Conservation (phyloP, 1,140 invertebrate genomes). For the Portunus trituberculatus region DNA sequence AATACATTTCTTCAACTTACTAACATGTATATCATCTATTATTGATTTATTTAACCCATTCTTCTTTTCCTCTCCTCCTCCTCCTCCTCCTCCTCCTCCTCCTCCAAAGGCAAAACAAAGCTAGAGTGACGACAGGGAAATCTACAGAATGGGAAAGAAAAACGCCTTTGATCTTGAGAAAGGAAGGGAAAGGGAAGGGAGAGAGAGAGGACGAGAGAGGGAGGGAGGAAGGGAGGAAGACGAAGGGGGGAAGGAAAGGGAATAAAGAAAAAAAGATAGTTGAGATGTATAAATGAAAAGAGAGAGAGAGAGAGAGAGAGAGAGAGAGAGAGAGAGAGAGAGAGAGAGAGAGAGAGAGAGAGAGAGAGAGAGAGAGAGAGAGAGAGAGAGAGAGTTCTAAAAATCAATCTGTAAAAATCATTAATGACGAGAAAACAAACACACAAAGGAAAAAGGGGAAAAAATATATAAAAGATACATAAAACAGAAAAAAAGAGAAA, state of each 20-base stretch:
- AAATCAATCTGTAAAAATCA: too few relatives aligned
- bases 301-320: not conserved
- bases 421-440: too few relatives aligned
- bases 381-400: not conserved
- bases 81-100: not conserved
- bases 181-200: not conserved
- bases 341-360: constrained; percentile 35
- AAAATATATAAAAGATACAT: too few relatives aligned
- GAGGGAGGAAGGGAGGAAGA: not conserved
- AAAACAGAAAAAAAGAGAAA: too few relatives aligned
- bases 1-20: not conserved
- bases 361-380: not conserved
- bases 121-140: too few relatives aligned
- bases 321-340: not conserved
- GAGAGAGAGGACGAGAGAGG: not conserved
- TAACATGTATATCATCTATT: too few relatives aligned
- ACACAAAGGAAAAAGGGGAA: too few relatives aligned
- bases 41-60: not conserved
- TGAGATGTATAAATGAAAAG: not conserved
- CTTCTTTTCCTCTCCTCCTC: not conserved
- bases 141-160: too few relatives aligned
- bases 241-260: not conserved
- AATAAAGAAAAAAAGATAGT: not conserved
- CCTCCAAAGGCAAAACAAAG: not conserved
- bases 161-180: not conserved